Evolutionary conservation across 2,888 invertebrate genomes (phyloP), one percentile per base, ranked within the genome.

Genomic region (Thymelicus lineola): DNA sequence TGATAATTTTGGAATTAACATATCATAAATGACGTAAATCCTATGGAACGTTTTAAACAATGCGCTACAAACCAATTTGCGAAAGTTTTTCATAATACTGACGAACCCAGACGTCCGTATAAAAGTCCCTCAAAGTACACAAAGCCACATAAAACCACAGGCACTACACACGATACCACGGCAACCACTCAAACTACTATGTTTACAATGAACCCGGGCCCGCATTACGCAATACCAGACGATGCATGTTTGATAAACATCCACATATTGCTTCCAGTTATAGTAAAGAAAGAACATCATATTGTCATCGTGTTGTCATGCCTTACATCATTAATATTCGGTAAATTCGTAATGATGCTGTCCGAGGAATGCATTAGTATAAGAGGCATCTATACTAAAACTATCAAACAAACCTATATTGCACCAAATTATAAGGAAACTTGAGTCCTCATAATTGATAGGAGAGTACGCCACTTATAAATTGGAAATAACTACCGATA

Each of bases 221-320:
- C 62, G 61, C 15, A 55, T 74, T 73, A 71, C 72, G 72, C 60
- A 73, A 71, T 62, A 59, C 57, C n/a, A 42, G 20, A 70, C 46
- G 45, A n/a, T 10, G 20, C 20, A n/a, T 74, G 72, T 72, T 74
- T 72, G 46, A 69, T 71, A 72, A 74, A 74, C 71, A 61, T 35
- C 28, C 46, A 46, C 20, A 20, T 53, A 5, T 20, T 28, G 53
- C 53, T 53, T 20, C 53, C 17, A 20, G 53, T 7, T 6, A 53
- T 53, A 53, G 20, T 53, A 53, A 20, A 20, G 20, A 53, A 20
- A 20, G 20, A 12, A 10, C 53, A 20, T 53, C 20, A 20, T 20
- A 53, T 48, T 20, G 53, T 53, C 53, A 53, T 53, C 53, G 20
- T 53, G 53, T 53, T 53, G 53, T 53, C 53, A 53, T 53, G 20